Evolutionary conservation across 2,888 invertebrate genomes (phyloP), one percentile per base, ranked within the genome.

Genomic region (Aspidiotus destructor): DNA sequence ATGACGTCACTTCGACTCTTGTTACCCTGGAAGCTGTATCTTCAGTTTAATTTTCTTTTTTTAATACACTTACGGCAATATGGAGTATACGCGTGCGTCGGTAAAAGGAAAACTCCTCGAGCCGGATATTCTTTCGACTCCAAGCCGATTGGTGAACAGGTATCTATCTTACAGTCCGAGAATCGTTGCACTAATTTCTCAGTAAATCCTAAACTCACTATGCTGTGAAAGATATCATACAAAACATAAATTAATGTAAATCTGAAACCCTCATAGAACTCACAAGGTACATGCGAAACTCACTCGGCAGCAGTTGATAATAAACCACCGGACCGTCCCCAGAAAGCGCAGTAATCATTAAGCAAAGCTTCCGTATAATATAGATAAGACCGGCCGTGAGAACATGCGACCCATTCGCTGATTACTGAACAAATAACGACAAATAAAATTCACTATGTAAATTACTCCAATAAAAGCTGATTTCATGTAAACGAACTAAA

Each of bases 311-410:
- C 60, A 60, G 70, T 70, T 71, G 71, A 60, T 28, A 65, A 52
- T 8, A 60, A 41, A 9, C 70, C 65, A 44, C 71, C 64, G 42
- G 73, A 73, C 70, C 80, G 80, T 7, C 81, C 82, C 74, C 78
- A 79, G 70, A 84, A 83, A 0, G 79, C 79, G 72, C 84, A 84
- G 73, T 82, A 81, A 6, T 73, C 75, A 71, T 75, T 77, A 40
- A 80, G 74, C 72, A 85, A 74, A 0, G 83, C 82, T 73, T 84
- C 84, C 0, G 81, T 84, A 72, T 84, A 82, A 44, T 84, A 80
- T 2, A 81, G 72, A 71, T 84, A 82, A 0, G 85, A 80, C 6
- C 84, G 80, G 0, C 84, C 83, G 72, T 85, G 85, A 60, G 83
- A 84, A 76, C 85, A 85, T 69, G 84, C 79, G 1, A 83, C 81